Base-by-base conservation (phyloP, 2,888 invertebrate species). In the Apantesis nais region DNA sequence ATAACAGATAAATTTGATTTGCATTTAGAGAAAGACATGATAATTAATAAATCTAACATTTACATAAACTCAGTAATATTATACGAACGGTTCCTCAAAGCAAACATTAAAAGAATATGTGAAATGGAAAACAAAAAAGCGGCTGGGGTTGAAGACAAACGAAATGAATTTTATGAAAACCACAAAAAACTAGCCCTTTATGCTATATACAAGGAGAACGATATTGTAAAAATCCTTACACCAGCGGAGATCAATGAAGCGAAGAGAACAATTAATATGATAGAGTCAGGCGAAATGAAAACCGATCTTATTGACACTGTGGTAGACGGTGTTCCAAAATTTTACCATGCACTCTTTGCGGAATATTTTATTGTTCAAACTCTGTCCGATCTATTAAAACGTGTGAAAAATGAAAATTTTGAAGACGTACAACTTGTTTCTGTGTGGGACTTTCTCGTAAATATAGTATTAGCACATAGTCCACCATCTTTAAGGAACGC, bases 171-270 rank as follows among this genome's bases (percentile, higher is more conserved):
- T 72, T 29, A 80, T 9, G 74, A 85, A 16, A 80, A 75, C 29
- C 83, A 85, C 66, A 88, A 82, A 73, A 88, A 85, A 69, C 66
- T 88, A n/a, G 86, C 83, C 25, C 63, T 88, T 4, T 86, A 78
- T 69, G 81, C 86, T 19, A 75, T 88, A 68, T 85, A 80, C 66
- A 84, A 80, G 60, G 85, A 86, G 39, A 76, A 78, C 9, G 84
- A 87, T 72, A 68, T 86, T 58, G 37, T 67, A 16, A 81, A 85
- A 73, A 29, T 88, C 60, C 76, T 88, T 19, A 81, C 78, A 22
- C 70, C 78, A 66, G 37, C 78, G 16, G 84, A 87, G 66, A 84
- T 88, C 66, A 61, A 62, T 22, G 82, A 86, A 75, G 77, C 80
- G 12, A 79, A 86, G 68, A 68, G 61, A 8, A 84, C 75, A 16